These are phyloP conservation scores for Lemur catta DNA, from an alignment of 2,797 vertebrate genomes.

Conservation along the genomic window DNA sequence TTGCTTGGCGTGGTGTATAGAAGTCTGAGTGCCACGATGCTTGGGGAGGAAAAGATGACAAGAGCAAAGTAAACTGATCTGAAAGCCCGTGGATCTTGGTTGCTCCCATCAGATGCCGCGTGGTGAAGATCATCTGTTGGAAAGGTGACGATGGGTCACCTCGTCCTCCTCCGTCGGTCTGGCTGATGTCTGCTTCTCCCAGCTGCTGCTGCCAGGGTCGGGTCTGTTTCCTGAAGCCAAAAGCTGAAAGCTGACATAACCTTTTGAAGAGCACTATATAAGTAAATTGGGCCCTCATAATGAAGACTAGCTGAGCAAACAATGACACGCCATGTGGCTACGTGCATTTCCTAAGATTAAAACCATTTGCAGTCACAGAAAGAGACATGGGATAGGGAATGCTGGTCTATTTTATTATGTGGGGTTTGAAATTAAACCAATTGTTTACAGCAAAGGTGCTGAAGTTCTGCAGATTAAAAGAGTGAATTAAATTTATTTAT, in stretches of 20 bases:
- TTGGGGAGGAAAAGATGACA: background rate
- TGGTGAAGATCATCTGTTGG: background rate
- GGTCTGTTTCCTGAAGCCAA: background rate
- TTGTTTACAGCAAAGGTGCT: background rate
- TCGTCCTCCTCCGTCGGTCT: background rate
- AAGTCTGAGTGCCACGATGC: background rate
- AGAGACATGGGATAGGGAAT: background rate
- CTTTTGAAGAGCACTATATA: background rate
- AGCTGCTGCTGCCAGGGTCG: background rate
- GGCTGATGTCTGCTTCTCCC: background rate
- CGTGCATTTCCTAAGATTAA: background rate
- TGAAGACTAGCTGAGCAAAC: background rate
- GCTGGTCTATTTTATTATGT: slow-evolving; percentile 17
- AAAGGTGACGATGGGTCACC: background rate
- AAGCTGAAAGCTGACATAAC: background rate
- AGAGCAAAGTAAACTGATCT: background rate
- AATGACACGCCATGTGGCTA: background rate
- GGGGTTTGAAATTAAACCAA: slow-evolving; percentile 33
- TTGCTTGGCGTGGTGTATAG: background rate
- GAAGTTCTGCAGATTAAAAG: background rate
- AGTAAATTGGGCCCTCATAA: background rate
- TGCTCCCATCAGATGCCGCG: background rate
- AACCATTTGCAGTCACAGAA: slow-evolving; percentile 46
- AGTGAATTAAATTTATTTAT: slow-evolving; percentile 26
- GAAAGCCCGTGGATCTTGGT: background rate